These are phyloP conservation scores for Scopus umbretta DNA, from an alignment of 2,113 vertebrate genomes.

Conservation along the genomic window DNA sequence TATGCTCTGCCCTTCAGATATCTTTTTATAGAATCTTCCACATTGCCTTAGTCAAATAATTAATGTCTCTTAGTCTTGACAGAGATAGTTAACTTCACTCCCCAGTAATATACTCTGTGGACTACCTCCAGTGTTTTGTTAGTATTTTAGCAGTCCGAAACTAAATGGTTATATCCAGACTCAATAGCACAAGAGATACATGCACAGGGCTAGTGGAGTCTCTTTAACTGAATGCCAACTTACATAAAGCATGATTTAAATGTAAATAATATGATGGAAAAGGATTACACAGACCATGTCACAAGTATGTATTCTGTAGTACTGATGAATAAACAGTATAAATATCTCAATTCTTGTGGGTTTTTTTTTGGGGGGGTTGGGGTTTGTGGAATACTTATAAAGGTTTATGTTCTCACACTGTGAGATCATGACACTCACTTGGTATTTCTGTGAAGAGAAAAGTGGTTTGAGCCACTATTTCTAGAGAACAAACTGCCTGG, in stretches of 20 bases:
- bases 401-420: background rate
- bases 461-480: background rate
- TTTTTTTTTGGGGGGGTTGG: accelerated
- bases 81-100: background rate
- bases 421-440: background rate
- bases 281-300: background rate
- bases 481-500: background rate
- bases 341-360: background rate
- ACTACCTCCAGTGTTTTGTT: background rate
- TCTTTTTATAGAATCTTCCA: background rate
- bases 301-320: background rate
- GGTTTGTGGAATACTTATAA: background rate
- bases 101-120: background rate
- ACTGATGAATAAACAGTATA: background rate
- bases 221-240: background rate
- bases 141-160: background rate
- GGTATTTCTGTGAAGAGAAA: background rate
- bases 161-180: background rate
- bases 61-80: constrained; percentile 17
- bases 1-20: background rate
- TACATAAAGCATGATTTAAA: constrained; percentile 23
- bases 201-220: background rate
- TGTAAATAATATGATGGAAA: background rate
- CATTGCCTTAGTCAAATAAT: background rate
- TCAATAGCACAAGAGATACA: background rate